Percentiles rank a stretch among this genome's conserved stretches.
Evolutionary conservation across 2,113 vertebrate species (phyloP).

Genomic region (Guaruba guarouba): DNA sequence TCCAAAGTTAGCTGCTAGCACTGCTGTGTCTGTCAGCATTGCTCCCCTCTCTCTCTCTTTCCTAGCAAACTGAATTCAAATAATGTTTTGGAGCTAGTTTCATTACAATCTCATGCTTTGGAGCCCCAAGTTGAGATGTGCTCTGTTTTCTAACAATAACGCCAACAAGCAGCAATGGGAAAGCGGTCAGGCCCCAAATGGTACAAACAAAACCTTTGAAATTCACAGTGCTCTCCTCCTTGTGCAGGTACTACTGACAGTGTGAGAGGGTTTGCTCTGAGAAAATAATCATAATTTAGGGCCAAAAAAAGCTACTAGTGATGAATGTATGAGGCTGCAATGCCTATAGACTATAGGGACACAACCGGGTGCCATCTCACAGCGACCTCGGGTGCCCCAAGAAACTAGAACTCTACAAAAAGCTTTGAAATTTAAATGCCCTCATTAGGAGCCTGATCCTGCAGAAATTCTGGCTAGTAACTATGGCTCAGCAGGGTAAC

Average conservation of each 20-base stretch:
- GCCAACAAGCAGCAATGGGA: background rate
- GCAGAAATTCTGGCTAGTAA: background rate
- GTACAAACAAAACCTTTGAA: background rate
- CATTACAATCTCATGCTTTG: background rate
- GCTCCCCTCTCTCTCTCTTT: background rate
- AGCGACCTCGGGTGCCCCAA: rapidly evolving
- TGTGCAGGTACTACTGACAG: background rate
- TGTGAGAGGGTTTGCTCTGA: background rate
- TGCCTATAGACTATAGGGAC: background rate
- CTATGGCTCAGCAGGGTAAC: background rate
- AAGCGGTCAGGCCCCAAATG: background rate
- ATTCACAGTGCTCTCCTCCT: background rate
- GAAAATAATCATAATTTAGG: background rate
- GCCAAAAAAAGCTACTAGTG: background rate
- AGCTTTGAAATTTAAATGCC: background rate
- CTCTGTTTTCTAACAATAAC: background rate
- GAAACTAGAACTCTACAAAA: background rate
- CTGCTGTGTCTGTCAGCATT: background rate
- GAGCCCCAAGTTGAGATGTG: background rate
- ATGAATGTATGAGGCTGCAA: background rate
- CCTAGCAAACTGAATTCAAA: background rate
- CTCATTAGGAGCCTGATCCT: background rate
- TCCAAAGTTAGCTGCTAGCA: constrained; percentile 12
- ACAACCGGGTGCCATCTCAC: background rate
- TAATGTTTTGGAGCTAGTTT: background rate